Evolutionary conservation across 2,797 vertebrate genomes (phyloP), one percentile per base, ranked within the genome.

Genomic region (Sylvilagus floridanus): DNA sequence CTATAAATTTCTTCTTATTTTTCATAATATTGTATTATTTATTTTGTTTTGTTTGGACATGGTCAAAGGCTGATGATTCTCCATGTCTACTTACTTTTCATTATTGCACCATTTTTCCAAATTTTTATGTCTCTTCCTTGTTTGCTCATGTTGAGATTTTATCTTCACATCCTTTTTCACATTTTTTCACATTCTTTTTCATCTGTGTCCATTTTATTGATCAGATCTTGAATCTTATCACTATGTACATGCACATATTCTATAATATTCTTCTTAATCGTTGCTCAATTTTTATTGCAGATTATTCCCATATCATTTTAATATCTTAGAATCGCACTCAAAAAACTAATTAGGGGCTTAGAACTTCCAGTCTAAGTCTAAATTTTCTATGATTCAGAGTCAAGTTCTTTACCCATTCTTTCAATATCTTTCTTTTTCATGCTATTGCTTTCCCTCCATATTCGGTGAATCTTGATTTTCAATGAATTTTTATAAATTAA

Each of bases 401-500:
- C 35, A 68, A 78, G 24, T 26, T 78, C 5, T 85, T 66, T 8
- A 35, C 3, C 6, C 6, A 7, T 57, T 17, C 66, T 57, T 71
- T 52, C 37, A 54, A 47, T 37, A 5, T 82, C 37, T 72, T 82
- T 82, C n/a, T 86, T 86, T 85, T 54, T n/a, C 71, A 79, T 37
- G 75, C 12, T 42, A 6, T 86, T 63, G 26, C 14, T 72, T 88
- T 88, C 73, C 37, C 26, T 66, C 22, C 68, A 65, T 88, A 76
- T n/a, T 2, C 71, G 14, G 0, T 88, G 85, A 62, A 65, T 88
- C n/a, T 62, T 77, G 35, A 68, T 69, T 93, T 83, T 35, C 21
- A 42, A 89, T 62, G 62, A 77, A n/a, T 32, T 87, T 86, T 86
- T 86, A 82, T 68, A 7, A 69, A 50, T 60, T 50, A 81, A 81